phyloP scores from a whole-genome alignment of 1,140 invertebrate genomes.

The Cyphomyrmex costatus region DNA sequence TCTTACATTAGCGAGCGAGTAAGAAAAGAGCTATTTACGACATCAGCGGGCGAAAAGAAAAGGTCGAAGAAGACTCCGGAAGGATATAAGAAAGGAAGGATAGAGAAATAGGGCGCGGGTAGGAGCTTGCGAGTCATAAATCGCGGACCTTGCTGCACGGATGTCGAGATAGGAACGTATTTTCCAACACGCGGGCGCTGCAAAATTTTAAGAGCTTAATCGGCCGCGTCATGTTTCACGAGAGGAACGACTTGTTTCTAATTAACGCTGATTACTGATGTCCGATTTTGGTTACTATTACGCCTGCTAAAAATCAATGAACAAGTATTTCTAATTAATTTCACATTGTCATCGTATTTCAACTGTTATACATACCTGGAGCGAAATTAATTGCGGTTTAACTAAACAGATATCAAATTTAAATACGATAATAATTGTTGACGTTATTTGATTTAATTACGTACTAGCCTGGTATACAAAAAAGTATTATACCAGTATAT shows the following conservation, averaged over 20 bases:
- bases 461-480: neutral
- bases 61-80: conserved; percentile 59
- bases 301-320: neutral
- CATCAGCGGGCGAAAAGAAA: conserved; percentile 45
- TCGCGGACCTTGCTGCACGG: conserved; percentile 82
- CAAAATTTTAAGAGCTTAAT: conserved; percentile 70
- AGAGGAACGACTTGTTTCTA: conserved; percentile 56
- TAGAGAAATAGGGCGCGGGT: conserved; percentile 76
- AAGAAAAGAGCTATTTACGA: conserved; percentile 55
- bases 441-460: neutral
- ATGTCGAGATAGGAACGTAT: conserved; percentile 82
- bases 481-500: neutral
- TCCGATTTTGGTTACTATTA: neutral
- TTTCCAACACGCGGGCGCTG: conserved; percentile 79
- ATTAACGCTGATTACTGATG: conserved; percentile 47
- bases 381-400: neutral
- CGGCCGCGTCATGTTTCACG: conserved; percentile 21
- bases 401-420: neutral
- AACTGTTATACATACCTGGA: neutral
- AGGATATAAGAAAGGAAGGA: conserved; percentile 63
- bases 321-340: neutral
- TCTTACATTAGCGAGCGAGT: conserved; percentile 45
- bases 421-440: neutral
- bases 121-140: conserved; percentile 83
- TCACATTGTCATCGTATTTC: neutral